Percentiles rank a stretch among this genome's conserved stretches.
Conservation (phyloP, 2,113 vertebrate species). For the Microtus ochrogaster region DNA sequence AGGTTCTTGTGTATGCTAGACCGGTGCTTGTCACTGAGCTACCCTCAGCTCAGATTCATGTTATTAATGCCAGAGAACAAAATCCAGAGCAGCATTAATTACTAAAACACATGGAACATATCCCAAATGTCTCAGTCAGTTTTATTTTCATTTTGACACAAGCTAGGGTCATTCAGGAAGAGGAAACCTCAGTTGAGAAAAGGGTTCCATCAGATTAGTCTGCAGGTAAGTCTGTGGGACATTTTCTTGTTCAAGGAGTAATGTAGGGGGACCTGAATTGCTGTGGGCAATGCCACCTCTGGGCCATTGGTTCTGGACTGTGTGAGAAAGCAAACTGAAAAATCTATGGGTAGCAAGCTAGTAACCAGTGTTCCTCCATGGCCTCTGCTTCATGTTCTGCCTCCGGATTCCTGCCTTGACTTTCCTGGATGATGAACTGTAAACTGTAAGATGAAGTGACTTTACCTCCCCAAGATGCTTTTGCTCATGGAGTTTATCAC, state of each 20-base stretch:
- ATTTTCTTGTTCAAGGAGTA: neutral
- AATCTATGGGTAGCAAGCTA: neutral
- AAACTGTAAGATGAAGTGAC: neutral
- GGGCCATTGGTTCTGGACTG: neutral
- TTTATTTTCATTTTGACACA: neutral
- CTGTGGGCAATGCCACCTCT: neutral
- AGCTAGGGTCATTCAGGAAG: neutral
- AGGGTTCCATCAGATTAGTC: neutral
- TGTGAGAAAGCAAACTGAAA: neutral
- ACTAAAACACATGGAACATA: neutral
- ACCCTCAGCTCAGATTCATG: too few relatives aligned
- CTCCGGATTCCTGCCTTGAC: neutral
- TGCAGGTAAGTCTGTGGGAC: neutral
- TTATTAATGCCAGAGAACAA: neutral
- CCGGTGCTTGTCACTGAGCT: neutral
- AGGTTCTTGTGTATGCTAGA: neutral
- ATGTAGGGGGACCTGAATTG: neutral
- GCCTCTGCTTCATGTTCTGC: neutral
- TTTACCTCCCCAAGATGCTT: neutral
- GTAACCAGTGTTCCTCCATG: neutral
- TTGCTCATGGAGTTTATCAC: neutral
- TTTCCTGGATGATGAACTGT: neutral
- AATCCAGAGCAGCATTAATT: neutral
- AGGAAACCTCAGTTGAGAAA: neutral
- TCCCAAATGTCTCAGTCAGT: neutral